Evolutionary conservation across 1,140 invertebrate species (phyloP).

Genomic region (Brachionus paranguensis): DNA sequence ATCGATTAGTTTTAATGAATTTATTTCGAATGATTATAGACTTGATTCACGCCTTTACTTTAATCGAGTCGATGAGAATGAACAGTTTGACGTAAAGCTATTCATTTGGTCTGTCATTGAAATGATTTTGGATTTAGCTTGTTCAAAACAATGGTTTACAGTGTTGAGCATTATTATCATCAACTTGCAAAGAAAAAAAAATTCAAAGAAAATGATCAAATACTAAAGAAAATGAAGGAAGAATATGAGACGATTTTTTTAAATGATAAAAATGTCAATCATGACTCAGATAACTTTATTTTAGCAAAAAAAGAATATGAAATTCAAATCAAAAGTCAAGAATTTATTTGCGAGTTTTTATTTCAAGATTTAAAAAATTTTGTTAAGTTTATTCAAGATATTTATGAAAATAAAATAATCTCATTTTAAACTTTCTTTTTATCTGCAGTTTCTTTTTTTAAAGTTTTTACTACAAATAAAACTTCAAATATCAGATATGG

Average conservation of each 20-base stretch:
- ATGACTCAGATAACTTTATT: neutral
- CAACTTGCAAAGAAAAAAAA: neutral
- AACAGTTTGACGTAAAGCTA: neutral
- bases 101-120: neutral
- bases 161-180: too few species aligned
- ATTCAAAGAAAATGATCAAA: too few species aligned
- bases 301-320: neutral
- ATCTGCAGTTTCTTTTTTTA: neutral
- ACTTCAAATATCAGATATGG: neutral
- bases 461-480: neutral
- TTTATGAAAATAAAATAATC: too few species aligned
- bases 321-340: neutral
- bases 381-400: too few species aligned
- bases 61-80: too few species aligned
- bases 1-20: neutral
- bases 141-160: neutral
- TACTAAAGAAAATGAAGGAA: neutral
- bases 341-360: neutral
- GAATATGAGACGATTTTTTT: neutral
- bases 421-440: too few species aligned
- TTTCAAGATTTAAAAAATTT: too few species aligned
- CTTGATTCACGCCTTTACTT: neutral
- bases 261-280: neutral
- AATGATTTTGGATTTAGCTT: neutral
- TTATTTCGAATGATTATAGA: neutral